Conservation (phyloP, 2,797 vertebrate genomes). For the Rhabdophis nuchalis region DNA sequence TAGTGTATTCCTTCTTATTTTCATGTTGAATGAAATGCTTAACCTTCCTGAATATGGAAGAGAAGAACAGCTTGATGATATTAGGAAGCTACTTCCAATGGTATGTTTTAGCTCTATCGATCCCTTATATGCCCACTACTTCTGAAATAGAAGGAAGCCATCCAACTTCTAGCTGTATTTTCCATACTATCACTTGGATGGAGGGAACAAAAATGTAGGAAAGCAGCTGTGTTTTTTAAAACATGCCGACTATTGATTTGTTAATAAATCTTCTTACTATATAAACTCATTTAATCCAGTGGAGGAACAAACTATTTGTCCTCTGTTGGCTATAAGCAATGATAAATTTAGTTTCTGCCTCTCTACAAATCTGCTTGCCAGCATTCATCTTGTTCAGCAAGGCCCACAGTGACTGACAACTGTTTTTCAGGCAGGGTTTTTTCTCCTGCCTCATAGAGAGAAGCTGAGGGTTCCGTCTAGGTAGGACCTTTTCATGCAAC, state of each 20-base stretch:
- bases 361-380: neutral
- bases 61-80: constrained; percentile 69
- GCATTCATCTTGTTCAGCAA: neutral
- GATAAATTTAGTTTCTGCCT: neutral
- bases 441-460: neutral
- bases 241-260: neutral
- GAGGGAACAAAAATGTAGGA: constrained; percentile 50
- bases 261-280: neutral
- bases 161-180: constrained; percentile 66
- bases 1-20: constrained; percentile 75
- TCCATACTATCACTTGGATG: constrained; percentile 61
- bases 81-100: constrained; percentile 73
- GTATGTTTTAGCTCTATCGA: constrained; percentile 70
- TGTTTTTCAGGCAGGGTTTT: neutral
- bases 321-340: neutral
- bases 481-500: neutral
- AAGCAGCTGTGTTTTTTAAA: neutral
- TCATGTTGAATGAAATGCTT: constrained; percentile 77
- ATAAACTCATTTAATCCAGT: neutral
- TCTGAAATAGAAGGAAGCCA: constrained; percentile 71
- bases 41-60: constrained; percentile 72
- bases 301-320: neutral
- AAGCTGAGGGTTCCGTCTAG: neutral
- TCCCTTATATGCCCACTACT: constrained; percentile 56
- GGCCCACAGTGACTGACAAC: neutral